phyloP scores from a whole-genome alignment of 2,797 vertebrate species.

The Vultur gryphus region DNA sequence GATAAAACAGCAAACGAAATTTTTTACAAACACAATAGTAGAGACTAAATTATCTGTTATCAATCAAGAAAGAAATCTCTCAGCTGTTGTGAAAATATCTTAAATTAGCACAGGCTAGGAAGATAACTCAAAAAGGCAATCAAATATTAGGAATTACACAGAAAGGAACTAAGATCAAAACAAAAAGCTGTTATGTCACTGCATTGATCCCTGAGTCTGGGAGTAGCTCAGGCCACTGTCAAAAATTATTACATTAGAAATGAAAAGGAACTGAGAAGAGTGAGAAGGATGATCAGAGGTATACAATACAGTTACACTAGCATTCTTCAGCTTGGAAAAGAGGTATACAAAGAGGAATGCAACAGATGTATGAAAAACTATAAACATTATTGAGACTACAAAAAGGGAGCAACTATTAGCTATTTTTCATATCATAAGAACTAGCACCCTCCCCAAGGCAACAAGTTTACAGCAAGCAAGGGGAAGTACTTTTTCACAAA shows the following conservation, averaged over 20 bases:
- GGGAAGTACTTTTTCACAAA: neutral
- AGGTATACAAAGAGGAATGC: neutral
- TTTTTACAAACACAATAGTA: neutral
- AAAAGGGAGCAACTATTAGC: neutral
- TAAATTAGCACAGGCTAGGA: neutral
- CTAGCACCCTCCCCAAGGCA: neutral
- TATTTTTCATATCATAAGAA: neutral
- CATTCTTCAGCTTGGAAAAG: neutral
- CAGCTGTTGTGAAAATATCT: neutral
- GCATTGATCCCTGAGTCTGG: neutral
- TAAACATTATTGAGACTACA: neutral
- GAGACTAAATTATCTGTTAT: neutral
- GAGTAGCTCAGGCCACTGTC: neutral
- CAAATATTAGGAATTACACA: neutral
- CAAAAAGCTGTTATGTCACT: neutral
- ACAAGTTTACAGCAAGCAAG: neutral
- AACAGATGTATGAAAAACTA: neutral
- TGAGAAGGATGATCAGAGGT: neutral
- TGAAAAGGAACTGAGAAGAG: neutral
- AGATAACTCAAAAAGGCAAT: neutral
- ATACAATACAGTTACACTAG: neutral
- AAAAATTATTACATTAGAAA: neutral
- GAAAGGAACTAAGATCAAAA: neutral
- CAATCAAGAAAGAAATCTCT: neutral
- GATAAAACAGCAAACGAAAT: neutral